phyloP scores from a whole-genome alignment of 2,797 vertebrate genomes.

The Notolepis coatsorum region DNA sequence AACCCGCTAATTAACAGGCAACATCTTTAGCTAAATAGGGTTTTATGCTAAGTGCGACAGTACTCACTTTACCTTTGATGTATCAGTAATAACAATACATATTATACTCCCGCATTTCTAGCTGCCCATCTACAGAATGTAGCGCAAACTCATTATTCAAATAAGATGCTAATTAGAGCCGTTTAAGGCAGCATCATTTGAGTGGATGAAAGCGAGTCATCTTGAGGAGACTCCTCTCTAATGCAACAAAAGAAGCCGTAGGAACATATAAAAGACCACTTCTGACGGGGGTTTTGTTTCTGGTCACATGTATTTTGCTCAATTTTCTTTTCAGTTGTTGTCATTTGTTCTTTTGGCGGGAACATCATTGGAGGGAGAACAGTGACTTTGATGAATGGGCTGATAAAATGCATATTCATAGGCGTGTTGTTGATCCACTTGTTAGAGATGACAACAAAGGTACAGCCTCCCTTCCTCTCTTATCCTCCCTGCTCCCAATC shows the following conservation, averaged over 20 bases:
- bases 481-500: slow-evolving; percentile 72
- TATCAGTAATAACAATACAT: slow-evolving; percentile 42
- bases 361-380: slow-evolving; percentile 63
- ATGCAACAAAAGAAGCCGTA: slow-evolving; percentile 48
- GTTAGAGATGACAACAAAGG: slow-evolving; percentile 72
- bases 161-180: slow-evolving; percentile 74
- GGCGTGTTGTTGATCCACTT: slow-evolving; percentile 64
- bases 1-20: slow-evolving; percentile 41
- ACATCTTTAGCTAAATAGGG: slow-evolving; percentile 9
- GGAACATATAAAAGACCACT: slow-evolving; percentile 56
- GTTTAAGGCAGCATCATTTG: slow-evolving; percentile 47
- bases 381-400: slow-evolving; percentile 67
- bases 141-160: slow-evolving; percentile 75
- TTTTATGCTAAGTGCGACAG: slow-evolving; percentile 23
- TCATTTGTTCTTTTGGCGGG: slow-evolving; percentile 51
- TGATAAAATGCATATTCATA: slow-evolving; percentile 78
- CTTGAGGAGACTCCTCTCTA: slow-evolving; percentile 48
- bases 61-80: slow-evolving; percentile 28
- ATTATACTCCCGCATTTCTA: slow-evolving; percentile 30
- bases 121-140: slow-evolving; percentile 26
- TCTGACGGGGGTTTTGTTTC: slow-evolving; percentile 29
- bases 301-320: slow-evolving; percentile 51
- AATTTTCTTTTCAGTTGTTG: slow-evolving; percentile 51
- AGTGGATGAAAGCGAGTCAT: slow-evolving; percentile 47
- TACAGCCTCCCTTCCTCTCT: slow-evolving; percentile 63